These are phyloP conservation scores for Nyctalus aviator DNA, from an alignment of 2,797 vertebrate species.

Conservation along the genomic window DNA sequence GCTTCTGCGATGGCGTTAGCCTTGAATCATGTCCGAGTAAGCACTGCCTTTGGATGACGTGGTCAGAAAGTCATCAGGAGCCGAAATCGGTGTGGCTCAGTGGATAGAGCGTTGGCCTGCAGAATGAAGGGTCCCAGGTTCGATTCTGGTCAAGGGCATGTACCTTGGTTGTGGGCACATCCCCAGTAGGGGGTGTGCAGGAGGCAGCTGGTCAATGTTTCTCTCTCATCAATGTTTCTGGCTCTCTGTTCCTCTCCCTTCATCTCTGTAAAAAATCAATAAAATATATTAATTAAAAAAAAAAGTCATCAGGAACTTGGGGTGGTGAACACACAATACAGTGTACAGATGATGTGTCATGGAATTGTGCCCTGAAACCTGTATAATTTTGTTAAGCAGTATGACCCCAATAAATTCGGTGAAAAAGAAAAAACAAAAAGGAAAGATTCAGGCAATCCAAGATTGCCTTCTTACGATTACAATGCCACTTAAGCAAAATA, in stretches of 20 bases:
- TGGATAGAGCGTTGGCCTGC: too few relatives aligned
- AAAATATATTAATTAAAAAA: too few relatives aligned
- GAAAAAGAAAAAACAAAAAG: background rate
- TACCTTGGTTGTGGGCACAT: too few relatives aligned
- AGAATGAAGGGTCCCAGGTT: too few relatives aligned
- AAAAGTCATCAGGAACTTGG: background rate
- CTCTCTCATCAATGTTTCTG: too few relatives aligned
- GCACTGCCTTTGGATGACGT: background rate
- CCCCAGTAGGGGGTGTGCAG: too few relatives aligned
- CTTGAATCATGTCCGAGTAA: background rate
- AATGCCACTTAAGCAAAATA: background rate
- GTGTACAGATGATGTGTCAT: background rate
- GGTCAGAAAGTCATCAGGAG: background rate
- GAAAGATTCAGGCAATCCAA: too few relatives aligned
- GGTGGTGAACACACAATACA: background rate
- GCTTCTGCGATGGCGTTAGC: background rate
- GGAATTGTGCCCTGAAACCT: background rate
- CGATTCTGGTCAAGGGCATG: too few relatives aligned
- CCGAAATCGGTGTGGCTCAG: too few relatives aligned
- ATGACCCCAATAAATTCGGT: background rate
- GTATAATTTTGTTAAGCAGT: background rate
- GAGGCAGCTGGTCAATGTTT: too few relatives aligned
- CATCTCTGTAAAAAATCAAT: too few relatives aligned
- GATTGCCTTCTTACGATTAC: accelerated
- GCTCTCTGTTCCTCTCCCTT: too few relatives aligned